phyloP scores from a whole-genome alignment of 1,140 invertebrate genomes.

The Hermatobates lingyangjiaoensis region DNA sequence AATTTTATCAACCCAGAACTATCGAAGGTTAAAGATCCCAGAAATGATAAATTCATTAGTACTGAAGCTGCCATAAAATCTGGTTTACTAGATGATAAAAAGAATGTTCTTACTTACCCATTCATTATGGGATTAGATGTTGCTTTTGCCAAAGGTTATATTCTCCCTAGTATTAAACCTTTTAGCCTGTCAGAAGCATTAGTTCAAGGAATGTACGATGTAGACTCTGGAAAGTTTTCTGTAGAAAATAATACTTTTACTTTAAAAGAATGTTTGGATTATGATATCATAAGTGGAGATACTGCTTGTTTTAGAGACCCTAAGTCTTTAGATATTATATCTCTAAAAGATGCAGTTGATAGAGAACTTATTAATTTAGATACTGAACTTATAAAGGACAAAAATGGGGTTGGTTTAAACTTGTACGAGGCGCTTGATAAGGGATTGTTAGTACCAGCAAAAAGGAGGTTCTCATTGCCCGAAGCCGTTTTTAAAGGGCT shows the following conservation, averaged over 20 bases:
- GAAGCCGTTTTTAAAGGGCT: conserved; percentile 75
- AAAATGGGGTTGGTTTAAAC: conserved; percentile 30
- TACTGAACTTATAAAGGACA: conserved; percentile 49
- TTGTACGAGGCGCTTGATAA: conserved; percentile 59
- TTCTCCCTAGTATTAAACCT: conserved; percentile 52
- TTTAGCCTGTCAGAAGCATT: conserved; percentile 71
- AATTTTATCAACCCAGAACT: conserved; percentile 49
- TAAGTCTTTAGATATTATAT: conserved; percentile 52
- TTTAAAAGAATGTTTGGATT: conserved; percentile 1
- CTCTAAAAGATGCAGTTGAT: conserved; percentile 61
- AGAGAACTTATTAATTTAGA: conserved; percentile 41
- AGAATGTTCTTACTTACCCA: conserved; percentile 46
- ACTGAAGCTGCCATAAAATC: conserved; percentile 46
- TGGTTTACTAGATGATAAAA: conserved; percentile 46
- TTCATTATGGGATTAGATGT: conserved; percentile 45
- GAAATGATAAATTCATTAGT: conserved; percentile 40
- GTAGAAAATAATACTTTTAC: conserved; percentile 2
- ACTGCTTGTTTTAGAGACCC: conserved; percentile 66
- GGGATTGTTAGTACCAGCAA: conserved; percentile 60
- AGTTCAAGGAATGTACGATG: conserved; percentile 60
- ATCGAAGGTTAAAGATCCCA: conserved; percentile 53
- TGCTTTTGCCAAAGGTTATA: conserved; percentile 55
- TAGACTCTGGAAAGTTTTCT: conserved; percentile 26
- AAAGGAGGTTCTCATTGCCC: conserved; percentile 60
- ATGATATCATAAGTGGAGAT: conserved; percentile 15